A percentile compares a stretch with the other conserved stretches of the same genome.
Evolutionary conservation across 2,888 invertebrate genomes (phyloP).

Genomic region (Seladonia tumulorum): DNA sequence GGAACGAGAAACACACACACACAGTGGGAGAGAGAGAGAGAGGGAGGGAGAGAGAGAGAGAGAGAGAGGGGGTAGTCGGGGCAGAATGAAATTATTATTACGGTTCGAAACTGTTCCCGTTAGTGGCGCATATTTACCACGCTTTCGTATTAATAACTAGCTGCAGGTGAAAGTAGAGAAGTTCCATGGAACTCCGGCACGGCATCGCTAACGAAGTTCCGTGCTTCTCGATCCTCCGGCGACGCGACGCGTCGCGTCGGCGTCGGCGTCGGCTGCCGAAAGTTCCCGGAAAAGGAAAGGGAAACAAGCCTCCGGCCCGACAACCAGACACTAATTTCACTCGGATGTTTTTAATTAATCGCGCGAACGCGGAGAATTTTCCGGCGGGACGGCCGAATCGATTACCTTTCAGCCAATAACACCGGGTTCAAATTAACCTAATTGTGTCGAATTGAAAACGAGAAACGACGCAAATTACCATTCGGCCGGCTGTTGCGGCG

Average conservation of each 20-base stretch:
- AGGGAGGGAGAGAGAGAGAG: neutral
- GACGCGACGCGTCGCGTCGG: neutral
- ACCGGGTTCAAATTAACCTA: neutral
- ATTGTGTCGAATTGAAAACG: conserved; percentile 13
- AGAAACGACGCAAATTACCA: neutral
- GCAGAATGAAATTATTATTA: conserved; percentile 44
- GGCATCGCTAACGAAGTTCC: conserved; percentile 52
- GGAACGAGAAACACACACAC: neutral
- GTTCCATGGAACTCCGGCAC: conserved; percentile 37
- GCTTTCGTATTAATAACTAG: conserved; percentile 51
- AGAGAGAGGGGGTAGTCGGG: neutral
- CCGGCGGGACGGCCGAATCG: conserved; percentile 8
- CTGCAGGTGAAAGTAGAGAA: conserved; percentile 52
- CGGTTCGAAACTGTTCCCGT: conserved; percentile 31
- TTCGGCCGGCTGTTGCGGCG: neutral
- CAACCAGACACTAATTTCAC: conserved; percentile 9
- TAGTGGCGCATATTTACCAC: conserved; percentile 49
- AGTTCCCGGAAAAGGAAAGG: conserved; percentile 20
- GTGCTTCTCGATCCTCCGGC: conserved; percentile 29
- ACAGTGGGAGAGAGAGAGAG: neutral
- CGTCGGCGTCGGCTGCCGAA: conserved; percentile 1
- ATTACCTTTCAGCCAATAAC: neutral
- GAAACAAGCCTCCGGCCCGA: neutral
- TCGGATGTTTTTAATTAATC: conserved; percentile 10
- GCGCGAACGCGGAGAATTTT: neutral